Evolutionary conservation across 1,140 invertebrate genomes (phyloP), one percentile per base, ranked within the genome.

Genomic region (Pseudomyrmex sp.): DNA sequence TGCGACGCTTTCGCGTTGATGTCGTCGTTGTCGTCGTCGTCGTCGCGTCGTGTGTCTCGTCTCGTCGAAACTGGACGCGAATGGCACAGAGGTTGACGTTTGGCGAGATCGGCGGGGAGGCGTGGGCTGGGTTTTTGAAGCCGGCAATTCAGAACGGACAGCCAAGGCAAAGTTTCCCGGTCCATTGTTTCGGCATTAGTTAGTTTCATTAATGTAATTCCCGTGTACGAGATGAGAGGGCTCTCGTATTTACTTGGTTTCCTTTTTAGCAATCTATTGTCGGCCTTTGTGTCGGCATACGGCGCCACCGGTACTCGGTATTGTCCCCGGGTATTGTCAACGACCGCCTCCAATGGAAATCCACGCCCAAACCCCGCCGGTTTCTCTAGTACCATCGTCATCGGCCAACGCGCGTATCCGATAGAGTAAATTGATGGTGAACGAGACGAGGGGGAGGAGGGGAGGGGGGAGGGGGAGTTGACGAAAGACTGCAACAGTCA

Each of bases 191-290:
- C 84, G 79, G 85, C 68, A 90, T 90, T 89, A 88, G 75, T 86
- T 84, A 90, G 85, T 91, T 91, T 90, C 88, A 91, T 91, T 91
- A 92, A 91, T 91, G 89, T 90, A 90, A 92, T 91, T 90, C 87
- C 69, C 87, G 50, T 90, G 85, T 89, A 85, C 61, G 85, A 86
- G 85, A 89, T 82, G 83, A 84, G 88, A 74, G 89, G 68, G 56
- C 84, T 63, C 84, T 76, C 86, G 89, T 91, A 91, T 91, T 92
- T 92, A 91, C 87, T 91, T 88, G 90, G 83, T 88, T 91, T 91
- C 87, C 86, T 91, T 91, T 91, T 91, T 90, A 85, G 66, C 83
- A 88, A 91, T 91, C 90, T 89, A 91, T 91, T 90, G 90, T 87
- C 82, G 54, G 89, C 72, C 84, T 90, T 91, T 91, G 90, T 90